Evolutionary conservation across 2,888 invertebrate species (phyloP).

Genomic region (Leucoptera coffeella): DNA sequence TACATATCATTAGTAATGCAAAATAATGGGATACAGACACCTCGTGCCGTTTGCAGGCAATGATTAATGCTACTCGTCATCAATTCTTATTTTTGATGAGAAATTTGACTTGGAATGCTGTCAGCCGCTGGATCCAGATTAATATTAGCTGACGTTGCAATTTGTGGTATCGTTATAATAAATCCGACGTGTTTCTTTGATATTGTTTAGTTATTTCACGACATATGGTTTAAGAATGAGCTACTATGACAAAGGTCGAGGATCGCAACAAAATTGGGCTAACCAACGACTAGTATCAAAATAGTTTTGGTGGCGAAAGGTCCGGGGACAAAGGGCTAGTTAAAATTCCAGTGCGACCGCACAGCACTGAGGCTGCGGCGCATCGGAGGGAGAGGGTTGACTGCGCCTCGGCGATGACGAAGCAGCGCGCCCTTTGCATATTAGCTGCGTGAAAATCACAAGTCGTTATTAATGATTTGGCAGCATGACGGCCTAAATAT

Average conservation of each 20-base stretch:
- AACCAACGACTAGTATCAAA: slow-evolving; percentile 32
- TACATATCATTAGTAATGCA: slow-evolving; percentile 54
- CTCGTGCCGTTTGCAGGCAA: slow-evolving; percentile 49
- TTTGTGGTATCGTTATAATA: slow-evolving; percentile 18
- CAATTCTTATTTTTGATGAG: slow-evolving; percentile 55
- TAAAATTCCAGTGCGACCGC: slow-evolving; percentile 45
- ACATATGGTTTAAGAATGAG: too few relatives aligned
- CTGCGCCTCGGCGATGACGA: slow-evolving; percentile 20
- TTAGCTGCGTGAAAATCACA: slow-evolving; percentile 49
- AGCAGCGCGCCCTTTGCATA: slow-evolving; percentile 28
- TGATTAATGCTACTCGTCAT: slow-evolving; percentile 50
- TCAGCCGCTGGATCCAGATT: slow-evolving; percentile 48
- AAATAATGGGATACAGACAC: slow-evolving; percentile 53
- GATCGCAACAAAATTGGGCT: slow-evolving; percentile 26
- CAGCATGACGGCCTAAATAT: slow-evolving; percentile 49
- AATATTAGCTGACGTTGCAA: slow-evolving; percentile 49
- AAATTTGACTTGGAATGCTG: slow-evolving; percentile 46
- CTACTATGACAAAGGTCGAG: slow-evolving; percentile 21
- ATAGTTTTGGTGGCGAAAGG: slow-evolving; percentile 42
- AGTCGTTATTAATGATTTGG: slow-evolving; percentile 45
- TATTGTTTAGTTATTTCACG: too few relatives aligned
- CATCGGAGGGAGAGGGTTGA: slow-evolving; percentile 25
- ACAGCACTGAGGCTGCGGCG: slow-evolving; percentile 42
- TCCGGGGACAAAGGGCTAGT: slow-evolving; percentile 45
- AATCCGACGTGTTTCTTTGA: too few relatives aligned